Evolutionary conservation across 2,888 invertebrate genomes (phyloP).

Genomic region (Orthosia cruda): DNA sequence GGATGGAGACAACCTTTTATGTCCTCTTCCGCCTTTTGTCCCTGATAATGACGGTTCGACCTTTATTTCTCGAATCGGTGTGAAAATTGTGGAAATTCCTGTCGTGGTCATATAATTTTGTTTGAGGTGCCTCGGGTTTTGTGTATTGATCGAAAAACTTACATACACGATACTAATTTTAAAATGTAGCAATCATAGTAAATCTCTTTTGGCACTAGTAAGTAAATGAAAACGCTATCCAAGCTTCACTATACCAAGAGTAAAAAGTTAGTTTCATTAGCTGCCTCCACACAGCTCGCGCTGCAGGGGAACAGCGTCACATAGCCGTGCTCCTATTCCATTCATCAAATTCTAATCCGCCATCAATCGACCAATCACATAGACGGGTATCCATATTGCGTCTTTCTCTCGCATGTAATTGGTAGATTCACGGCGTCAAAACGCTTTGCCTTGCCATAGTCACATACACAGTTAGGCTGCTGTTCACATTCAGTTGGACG

Average conservation of each 20-base stretch:
- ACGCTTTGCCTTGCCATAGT: too few species aligned
- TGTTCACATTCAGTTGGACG: conserved; percentile 40
- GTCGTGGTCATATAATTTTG: conserved; percentile 62
- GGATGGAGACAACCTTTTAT: conserved; percentile 73
- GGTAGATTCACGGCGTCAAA: too few species aligned
- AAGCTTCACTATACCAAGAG: too few species aligned
- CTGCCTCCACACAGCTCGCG: neutral
- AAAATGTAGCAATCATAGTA: neutral
- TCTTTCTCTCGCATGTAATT: too few species aligned
- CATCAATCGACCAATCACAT: too few species aligned
- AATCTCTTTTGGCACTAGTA: neutral
- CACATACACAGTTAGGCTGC: too few species aligned
- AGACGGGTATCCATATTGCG: too few species aligned
- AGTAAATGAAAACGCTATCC: neutral
- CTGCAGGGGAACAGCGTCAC: conserved; percentile 24
- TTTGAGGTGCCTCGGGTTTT: conserved; percentile 31
- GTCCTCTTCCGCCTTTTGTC: conserved; percentile 74
- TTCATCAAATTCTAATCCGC: conserved; percentile 63
- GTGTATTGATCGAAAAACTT: conserved; percentile 37
- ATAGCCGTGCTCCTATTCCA: conserved; percentile 45
- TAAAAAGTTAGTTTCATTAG: conserved; percentile 23
- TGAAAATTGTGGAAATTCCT: conserved; percentile 72
- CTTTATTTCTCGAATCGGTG: conserved; percentile 74
- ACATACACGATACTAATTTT: neutral
- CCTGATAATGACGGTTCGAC: conserved; percentile 78